Evolutionary conservation across 2,113 vertebrate species (phyloP).

Genomic region (Halcyon malimbica): DNA sequence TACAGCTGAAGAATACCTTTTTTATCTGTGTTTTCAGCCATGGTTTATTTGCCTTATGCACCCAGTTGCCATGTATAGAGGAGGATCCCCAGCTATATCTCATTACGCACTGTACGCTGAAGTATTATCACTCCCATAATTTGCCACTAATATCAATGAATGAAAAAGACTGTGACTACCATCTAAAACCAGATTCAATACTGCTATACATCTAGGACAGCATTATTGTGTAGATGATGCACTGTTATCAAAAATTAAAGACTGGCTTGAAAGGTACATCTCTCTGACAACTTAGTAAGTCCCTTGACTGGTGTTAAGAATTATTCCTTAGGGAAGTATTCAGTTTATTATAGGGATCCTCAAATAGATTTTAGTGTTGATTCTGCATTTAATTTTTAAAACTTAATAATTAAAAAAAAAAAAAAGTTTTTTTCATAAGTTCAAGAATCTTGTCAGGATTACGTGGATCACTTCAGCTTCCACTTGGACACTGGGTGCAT

Average conservation of each 20-base stretch:
- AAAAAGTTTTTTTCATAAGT: neutral
- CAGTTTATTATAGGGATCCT: neutral
- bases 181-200: neutral
- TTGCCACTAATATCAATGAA: neutral
- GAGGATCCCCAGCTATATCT: neutral
- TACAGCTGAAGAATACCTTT: neutral
- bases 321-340: neutral
- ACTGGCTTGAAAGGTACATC: neutral
- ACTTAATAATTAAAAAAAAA: neutral
- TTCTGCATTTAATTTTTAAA: neutral
- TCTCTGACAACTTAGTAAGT: neutral
- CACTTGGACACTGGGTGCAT: neutral
- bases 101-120: neutral
- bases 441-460: neutral
- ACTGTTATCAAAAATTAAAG: neutral
- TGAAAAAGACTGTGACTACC: neutral
- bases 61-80: neutral
- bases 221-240: neutral
- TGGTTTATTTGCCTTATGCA: neutral
- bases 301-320: neutral
- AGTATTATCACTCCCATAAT: neutral
- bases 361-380: neutral
- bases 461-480: neutral
- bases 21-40: neutral
- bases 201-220: neutral